Evolutionary conservation across 1,140 invertebrate genomes (phyloP), one percentile per base, ranked within the genome.

Genomic region (Ceratosolen fusciceps): DNA sequence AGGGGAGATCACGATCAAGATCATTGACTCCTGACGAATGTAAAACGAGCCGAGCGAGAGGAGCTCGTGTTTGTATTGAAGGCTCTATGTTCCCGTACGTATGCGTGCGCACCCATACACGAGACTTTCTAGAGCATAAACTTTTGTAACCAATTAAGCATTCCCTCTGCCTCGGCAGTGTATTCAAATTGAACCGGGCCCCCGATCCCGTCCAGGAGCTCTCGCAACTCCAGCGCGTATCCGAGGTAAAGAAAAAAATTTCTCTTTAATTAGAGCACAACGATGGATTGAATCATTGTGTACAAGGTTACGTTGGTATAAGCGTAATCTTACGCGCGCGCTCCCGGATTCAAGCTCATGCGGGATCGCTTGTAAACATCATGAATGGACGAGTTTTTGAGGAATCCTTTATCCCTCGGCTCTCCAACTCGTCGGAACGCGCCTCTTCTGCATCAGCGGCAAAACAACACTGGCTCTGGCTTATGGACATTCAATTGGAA

Each of bases 21-120:
- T 88, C 86, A 86, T 86, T 84, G 86, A 87, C 85, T 86, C 82
- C 83, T 82, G 83, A 81, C 83, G 84, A 85, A 86, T 83, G 85
- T 86, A 87, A 87, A 82, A 82, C 84, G 83, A 85, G 72, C 68
- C 72, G 72, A 80, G 78, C 52, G 14, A 39, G 43, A n/a, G 54
- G 77, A 47, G 49, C 8, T 68, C 67, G 67, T 47, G n/a, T 47
- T 47, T 68, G 8, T 68, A 47, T 47, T 9, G n/a, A 29, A 26
- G 24, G 16, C 4, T 47, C n/a, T 0, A 14, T 47, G 39, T 68
- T 2, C 21, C 19, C 3, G n/a, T 68, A 9, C n/a, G 24, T 47
- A 43, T 68, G 8, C 10, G 39, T 29, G 39, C 24, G 7, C 8
- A 8, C 39, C 9, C 14, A 39, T 47, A 34, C 24, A 26, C 14